phyloP scores from a whole-genome alignment of 2,888 invertebrate genomes.

The Lampropteryx suffumata region DNA sequence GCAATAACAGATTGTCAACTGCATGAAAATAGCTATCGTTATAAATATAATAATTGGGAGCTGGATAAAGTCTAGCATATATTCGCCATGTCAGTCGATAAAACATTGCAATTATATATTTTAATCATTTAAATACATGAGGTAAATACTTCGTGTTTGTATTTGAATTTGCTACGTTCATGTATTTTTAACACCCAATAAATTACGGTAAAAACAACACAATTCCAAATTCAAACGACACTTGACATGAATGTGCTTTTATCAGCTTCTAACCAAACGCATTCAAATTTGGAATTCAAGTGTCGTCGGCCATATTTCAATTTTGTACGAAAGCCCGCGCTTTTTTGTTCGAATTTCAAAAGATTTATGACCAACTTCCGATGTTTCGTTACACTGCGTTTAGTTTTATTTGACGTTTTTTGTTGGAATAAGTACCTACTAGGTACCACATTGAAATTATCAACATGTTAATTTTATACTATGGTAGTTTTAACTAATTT shows the following conservation, averaged over 20 bases:
- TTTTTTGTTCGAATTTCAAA: constrained; percentile 52
- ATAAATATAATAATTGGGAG: constrained; percentile 2
- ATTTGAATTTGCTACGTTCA: constrained; percentile 11
- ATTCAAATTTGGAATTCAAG: constrained; percentile 38
- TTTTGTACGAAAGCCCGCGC: constrained; percentile 42
- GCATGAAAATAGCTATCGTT: background rate
- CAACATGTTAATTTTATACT: constrained; percentile 33
- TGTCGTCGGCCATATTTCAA: constrained; percentile 39
- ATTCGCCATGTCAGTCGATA: constrained; percentile 4
- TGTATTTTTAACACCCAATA: constrained; percentile 17
- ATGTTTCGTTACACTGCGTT: constrained; percentile 41
- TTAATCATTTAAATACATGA: background rate
- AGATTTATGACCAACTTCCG: constrained; percentile 63
- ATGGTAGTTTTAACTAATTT: constrained; percentile 30
- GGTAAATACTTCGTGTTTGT: constrained; percentile 1
- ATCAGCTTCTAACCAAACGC: constrained; percentile 32
- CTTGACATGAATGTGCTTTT: constrained; percentile 34
- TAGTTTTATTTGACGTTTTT: constrained; percentile 37
- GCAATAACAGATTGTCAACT: background rate
- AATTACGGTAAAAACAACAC: constrained; percentile 27
- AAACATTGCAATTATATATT: background rate
- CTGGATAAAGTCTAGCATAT: background rate
- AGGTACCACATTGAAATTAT: constrained; percentile 40
- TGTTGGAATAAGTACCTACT: constrained; percentile 30
- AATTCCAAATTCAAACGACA: constrained; percentile 33